These are phyloP conservation scores for Acheta domesticus DNA, from an alignment of 2,888 invertebrate genomes.

Conservation along the genomic window DNA sequence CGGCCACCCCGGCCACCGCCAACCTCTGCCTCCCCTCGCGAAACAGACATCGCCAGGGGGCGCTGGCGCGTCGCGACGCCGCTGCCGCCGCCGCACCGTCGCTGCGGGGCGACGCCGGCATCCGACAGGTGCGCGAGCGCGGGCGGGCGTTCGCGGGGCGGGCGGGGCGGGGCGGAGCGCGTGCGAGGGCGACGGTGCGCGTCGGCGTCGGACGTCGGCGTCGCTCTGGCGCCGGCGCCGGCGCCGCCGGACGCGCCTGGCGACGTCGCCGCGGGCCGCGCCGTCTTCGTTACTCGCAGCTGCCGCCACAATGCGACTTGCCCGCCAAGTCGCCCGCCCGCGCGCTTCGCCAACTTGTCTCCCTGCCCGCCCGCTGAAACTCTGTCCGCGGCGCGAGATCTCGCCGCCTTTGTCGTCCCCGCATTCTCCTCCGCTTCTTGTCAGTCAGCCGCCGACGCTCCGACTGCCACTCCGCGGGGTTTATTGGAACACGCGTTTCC, in stretches of 20 bases:
- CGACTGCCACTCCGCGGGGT: too few species aligned
- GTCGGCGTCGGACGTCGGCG: not conserved
- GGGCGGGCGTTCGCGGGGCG: not conserved
- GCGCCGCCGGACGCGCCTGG: not conserved
- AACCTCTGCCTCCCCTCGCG: too few species aligned
- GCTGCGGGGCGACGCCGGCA: not conserved
- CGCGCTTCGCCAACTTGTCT: not conserved
- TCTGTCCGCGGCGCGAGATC: too few species aligned
- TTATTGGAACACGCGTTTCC: too few species aligned
- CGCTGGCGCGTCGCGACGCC: too few species aligned
- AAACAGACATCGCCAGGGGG: too few species aligned
- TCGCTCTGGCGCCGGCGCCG: not conserved
- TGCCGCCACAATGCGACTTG: constrained; percentile 1
- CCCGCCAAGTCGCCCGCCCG: not conserved
- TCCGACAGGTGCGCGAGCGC: not conserved
- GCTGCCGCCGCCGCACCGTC: not conserved
- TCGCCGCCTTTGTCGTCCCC: too few species aligned
- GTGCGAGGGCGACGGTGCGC: not conserved
- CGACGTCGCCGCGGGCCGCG: not conserved
- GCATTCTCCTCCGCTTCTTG: too few species aligned
- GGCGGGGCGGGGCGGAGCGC: not conserved
- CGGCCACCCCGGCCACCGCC: too few species aligned
- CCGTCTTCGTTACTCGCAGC: constrained; percentile 18
- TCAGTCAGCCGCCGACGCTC: too few species aligned
- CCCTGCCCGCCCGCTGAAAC: too few species aligned